Evolutionary conservation across 2,797 vertebrate species (phyloP).

Genomic region (Amblyraja radiata): DNA sequence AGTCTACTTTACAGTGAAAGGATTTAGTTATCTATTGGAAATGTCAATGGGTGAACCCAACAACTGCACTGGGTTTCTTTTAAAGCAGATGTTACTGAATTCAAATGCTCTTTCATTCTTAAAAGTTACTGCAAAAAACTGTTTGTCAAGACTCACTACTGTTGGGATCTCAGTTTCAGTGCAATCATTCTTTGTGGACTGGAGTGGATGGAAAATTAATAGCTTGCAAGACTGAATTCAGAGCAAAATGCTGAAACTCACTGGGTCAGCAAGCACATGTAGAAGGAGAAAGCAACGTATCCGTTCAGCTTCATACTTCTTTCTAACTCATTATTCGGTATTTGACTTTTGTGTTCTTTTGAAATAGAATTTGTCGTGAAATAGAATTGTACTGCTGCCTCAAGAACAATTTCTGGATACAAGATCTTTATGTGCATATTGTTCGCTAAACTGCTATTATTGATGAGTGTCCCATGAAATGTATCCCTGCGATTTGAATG

Average conservation of each 20-base stretch:
- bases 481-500: not conserved
- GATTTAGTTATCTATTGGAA: not conserved
- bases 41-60: not conserved
- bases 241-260: not conserved
- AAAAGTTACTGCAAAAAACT: not conserved
- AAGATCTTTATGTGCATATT: not conserved
- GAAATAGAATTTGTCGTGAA: not conserved
- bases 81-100: not conserved
- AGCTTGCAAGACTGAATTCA: not conserved
- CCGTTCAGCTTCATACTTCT: too few species aligned
- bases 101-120: not conserved
- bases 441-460: not conserved
- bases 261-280: too few species aligned
- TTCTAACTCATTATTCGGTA: too few species aligned
- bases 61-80: not conserved
- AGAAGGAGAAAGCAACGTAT: too few species aligned
- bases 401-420: not conserved
- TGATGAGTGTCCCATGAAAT: not conserved
- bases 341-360: too few species aligned
- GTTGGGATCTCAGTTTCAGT: not conserved
- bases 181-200: not conserved
- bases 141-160: not conserved
- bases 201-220: not conserved
- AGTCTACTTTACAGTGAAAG: not conserved
- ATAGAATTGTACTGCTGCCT: not conserved